Evolutionary conservation across 2,113 vertebrate species (phyloP).

Genomic region (Dermatemys mawii): DNA sequence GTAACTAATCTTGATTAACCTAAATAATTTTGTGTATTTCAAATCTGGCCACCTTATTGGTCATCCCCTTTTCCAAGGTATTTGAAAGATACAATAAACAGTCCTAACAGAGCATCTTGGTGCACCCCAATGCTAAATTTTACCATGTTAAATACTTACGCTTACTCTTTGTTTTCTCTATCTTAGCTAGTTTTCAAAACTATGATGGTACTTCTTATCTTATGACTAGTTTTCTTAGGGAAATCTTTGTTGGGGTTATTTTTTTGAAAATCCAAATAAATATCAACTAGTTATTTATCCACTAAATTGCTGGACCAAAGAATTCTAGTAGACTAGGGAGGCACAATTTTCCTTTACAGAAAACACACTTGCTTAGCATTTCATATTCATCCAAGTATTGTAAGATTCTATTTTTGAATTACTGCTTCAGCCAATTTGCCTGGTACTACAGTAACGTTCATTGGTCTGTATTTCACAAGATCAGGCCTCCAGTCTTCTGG

Average conservation of each 20-base stretch:
- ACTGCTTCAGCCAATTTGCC: neutral
- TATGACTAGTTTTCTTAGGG: neutral
- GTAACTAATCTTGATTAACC: neutral
- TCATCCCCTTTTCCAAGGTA: neutral
- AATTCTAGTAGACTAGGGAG: neutral
- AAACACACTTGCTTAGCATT: neutral
- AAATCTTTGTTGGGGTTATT: neutral
- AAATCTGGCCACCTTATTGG: fast-evolving
- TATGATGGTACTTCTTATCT: neutral
- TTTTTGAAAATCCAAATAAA: neutral
- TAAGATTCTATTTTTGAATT: neutral
- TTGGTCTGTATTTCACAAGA: neutral
- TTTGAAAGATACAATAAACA: neutral
- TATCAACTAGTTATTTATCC: neutral
- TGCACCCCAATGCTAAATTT: too few species aligned
- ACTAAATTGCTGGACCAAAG: neutral
- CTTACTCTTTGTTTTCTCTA: fast-evolving
- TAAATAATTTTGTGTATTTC: neutral
- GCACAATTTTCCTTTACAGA: neutral
- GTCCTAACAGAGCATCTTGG: neutral
- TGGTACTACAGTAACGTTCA: neutral
- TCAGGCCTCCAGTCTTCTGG: neutral
- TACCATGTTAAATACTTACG: neutral
- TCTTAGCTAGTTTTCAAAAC: neutral
- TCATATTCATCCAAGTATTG: neutral